These are phyloP conservation scores for Hassar affinis DNA, from an alignment of 2,113 vertebrate genomes.

Conservation along the genomic window DNA sequence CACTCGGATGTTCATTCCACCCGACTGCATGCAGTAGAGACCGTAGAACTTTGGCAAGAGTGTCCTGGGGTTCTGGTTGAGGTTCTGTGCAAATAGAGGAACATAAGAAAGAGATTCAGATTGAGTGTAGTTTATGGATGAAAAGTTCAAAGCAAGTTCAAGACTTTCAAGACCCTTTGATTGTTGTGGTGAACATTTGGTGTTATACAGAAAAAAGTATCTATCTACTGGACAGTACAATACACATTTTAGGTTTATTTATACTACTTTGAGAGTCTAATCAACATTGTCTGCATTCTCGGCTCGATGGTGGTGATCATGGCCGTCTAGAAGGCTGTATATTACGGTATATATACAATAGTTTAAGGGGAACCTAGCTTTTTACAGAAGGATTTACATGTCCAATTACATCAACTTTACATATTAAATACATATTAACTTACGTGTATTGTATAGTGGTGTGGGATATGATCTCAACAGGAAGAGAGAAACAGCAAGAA, in stretches of 20 bases:
- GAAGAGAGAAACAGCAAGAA: too few relatives aligned
- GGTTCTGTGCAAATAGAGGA: slow-evolving; percentile 61
- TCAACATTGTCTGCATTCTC: not conserved
- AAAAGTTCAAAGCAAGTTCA: not conserved
- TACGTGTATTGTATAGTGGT: too few relatives aligned
- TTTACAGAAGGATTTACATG: not conserved
- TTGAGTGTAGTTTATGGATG: not conserved
- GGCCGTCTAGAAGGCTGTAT: not conserved
- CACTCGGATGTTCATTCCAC: slow-evolving; percentile 76
- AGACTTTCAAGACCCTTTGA: not conserved
- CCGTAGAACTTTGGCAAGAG: slow-evolving; percentile 77
- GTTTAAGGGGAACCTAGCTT: not conserved
- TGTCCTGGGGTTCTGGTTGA: slow-evolving; percentile 77
- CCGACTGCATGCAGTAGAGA: slow-evolving; percentile 76
- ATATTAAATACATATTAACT: not conserved
- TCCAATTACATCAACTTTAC: not conserved
- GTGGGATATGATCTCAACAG: too few relatives aligned
- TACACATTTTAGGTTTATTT: not conserved
- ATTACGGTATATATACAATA: not conserved
- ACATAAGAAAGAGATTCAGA: slow-evolving; percentile 8
- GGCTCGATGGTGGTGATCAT: not conserved
- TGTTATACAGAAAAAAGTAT: not conserved
- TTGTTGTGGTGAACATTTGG: not conserved
- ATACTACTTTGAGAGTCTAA: not conserved
- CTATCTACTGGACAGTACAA: not conserved